These are phyloP conservation scores for Ciconia maguari DNA, from an alignment of 2,113 vertebrate genomes.

Conservation along the genomic window DNA sequence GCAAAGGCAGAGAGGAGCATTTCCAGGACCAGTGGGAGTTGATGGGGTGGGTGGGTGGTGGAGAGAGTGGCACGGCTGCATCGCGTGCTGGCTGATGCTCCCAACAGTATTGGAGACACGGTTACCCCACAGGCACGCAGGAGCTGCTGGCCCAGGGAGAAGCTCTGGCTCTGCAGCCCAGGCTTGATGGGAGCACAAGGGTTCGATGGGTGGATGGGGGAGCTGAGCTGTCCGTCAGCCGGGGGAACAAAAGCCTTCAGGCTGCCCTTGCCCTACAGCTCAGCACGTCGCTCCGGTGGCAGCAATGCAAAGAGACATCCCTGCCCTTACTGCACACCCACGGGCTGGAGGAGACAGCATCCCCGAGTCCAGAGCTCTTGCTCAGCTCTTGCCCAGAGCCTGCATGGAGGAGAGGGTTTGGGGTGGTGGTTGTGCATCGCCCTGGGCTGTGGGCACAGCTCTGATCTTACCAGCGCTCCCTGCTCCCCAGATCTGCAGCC, in stretches of 20 bases:
- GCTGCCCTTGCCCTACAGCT: neutral
- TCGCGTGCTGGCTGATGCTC: fast-evolving
- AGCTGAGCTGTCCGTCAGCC: neutral
- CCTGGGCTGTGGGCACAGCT: neutral
- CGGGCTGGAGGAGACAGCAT: neutral
- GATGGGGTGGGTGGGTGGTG: neutral
- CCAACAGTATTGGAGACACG: fast-evolving
- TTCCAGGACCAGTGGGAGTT: neutral
- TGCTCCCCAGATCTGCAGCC: slow-evolving; percentile 88
- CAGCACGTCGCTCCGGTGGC: fast-evolving
- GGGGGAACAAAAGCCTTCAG: fast-evolving
- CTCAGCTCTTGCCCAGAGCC: fast-evolving
- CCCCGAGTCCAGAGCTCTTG: neutral
- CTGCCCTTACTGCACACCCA: fast-evolving
- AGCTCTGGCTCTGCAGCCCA: neutral
- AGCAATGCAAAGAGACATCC: neutral
- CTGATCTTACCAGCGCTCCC: neutral
- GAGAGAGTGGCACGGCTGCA: fast-evolving
- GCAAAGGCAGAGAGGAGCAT: neutral
- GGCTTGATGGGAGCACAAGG: neutral
- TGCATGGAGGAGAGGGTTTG: neutral
- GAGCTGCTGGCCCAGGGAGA: neutral
- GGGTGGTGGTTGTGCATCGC: fast-evolving
- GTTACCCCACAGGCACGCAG: fast-evolving
- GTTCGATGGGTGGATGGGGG: fast-evolving